A percentile compares a stretch with the other conserved stretches of the same genome.
Evolutionary conservation across 2,797 vertebrate species (phyloP).

Genomic region (Gymnoscopelus braueri): DNA sequence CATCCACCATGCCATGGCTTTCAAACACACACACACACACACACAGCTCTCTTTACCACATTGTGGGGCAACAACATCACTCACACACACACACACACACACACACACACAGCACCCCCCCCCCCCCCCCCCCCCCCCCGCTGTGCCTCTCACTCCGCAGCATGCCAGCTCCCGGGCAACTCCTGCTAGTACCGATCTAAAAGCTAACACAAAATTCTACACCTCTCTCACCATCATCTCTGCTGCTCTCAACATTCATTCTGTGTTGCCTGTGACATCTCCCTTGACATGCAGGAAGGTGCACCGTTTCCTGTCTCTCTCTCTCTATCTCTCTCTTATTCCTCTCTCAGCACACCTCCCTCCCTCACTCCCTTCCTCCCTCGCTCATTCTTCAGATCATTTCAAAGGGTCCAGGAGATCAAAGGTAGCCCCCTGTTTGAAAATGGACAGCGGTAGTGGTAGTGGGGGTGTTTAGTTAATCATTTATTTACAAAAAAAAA

Average conservation of each 20-base stretch:
- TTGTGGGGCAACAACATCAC: background rate
- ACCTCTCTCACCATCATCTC: too few species aligned
- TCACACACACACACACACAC: background rate
- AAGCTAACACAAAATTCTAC: too few species aligned
- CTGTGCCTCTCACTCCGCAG: background rate
- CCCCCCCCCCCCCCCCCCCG: constrained; percentile 2
- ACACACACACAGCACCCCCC: background rate
- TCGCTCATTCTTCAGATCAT: constrained; percentile 62
- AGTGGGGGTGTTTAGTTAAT: constrained; percentile 68
- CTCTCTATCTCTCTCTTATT: constrained; percentile 42
- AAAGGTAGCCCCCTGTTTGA: constrained; percentile 69
- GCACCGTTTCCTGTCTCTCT: constrained; percentile 45
- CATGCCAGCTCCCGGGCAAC: too few species aligned
- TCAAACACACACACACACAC: constrained; percentile 16
- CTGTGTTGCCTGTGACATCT: constrained; percentile 48
- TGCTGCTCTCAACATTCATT: background rate
- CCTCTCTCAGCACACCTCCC: constrained; percentile 18
- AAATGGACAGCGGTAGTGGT: constrained; percentile 62
- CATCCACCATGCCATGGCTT: constrained; percentile 24
- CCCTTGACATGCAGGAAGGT: constrained; percentile 39
- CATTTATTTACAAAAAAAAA: constrained; percentile 66
- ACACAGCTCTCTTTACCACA: constrained; percentile 38
- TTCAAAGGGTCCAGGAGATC: constrained; percentile 77
- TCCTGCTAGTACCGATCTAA: too few species aligned
- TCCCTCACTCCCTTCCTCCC: constrained; percentile 25